Conservation (phyloP, 2,797 vertebrate species). For the Tenualosa ilisha region DNA sequence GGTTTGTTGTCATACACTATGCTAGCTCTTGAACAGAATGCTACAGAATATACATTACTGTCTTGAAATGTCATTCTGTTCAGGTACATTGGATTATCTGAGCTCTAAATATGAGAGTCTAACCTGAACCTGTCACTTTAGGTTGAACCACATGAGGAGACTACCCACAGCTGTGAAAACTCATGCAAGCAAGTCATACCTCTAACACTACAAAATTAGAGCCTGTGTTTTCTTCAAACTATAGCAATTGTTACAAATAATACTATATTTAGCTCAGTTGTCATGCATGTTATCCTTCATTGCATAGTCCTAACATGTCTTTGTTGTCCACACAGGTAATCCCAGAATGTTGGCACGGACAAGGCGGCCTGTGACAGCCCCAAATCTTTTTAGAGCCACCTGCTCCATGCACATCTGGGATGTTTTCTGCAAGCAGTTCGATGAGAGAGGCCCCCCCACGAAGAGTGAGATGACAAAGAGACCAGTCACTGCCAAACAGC, state of each 20-base stretch:
- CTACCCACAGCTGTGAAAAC: neutral
- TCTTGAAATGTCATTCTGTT: neutral
- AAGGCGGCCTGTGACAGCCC: neutral
- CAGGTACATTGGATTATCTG: neutral
- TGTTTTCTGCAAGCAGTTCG: neutral
- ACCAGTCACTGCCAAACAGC: conserved; percentile 10
- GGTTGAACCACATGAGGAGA: neutral
- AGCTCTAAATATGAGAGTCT: neutral
- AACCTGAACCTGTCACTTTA: neutral
- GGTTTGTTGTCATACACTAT: neutral
- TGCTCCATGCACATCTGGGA: conserved; percentile 13
- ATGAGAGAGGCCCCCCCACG: neutral
- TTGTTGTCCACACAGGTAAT: neutral
- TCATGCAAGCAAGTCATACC: neutral
- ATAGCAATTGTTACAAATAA: neutral
- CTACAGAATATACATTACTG: neutral
- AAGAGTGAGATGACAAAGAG: conserved; percentile 4
- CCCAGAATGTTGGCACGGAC: neutral
- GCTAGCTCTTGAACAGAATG: neutral
- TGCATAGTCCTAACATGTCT: neutral
- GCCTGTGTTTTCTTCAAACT: neutral
- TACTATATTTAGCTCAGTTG: neutral
- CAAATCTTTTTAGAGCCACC: neutral
- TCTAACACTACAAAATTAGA: neutral
- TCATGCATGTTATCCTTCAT: neutral